Conservation (phyloP, 2,113 vertebrate genomes). For the Etheostoma spectabile region DNA sequence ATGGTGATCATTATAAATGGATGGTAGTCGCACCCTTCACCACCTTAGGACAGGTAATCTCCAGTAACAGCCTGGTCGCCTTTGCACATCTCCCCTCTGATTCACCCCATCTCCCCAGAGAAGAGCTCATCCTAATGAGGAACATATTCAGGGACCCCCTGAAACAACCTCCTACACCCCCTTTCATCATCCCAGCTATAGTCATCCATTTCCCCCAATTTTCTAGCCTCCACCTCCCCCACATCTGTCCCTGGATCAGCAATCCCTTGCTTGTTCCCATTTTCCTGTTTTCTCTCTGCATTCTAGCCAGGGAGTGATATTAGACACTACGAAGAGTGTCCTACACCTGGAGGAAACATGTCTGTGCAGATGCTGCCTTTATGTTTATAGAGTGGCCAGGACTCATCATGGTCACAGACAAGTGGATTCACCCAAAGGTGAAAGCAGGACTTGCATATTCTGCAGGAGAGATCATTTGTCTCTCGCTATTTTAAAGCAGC, state of each 20-base stretch:
- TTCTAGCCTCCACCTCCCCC: slow-evolving; percentile 49
- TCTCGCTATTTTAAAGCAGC: slow-evolving; percentile 29
- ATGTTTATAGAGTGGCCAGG: slow-evolving; percentile 60
- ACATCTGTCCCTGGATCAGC: slow-evolving; percentile 27
- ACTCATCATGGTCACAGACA: slow-evolving; percentile 50
- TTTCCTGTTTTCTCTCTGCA: slow-evolving; percentile 41
- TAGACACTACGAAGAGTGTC: slow-evolving; percentile 32
- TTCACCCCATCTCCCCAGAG: slow-evolving; percentile 23
- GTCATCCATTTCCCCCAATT: slow-evolving; percentile 44
- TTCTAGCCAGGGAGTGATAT: slow-evolving; percentile 73
- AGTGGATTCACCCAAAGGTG: slow-evolving; percentile 42
- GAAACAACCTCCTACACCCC: slow-evolving; percentile 30
- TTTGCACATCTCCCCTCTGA: slow-evolving; percentile 32
- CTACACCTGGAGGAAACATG: slow-evolving; percentile 56
- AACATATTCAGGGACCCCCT: slow-evolving; percentile 44
- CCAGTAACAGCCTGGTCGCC: slow-evolving; percentile 30
- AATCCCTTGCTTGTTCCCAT: slow-evolving; percentile 32
- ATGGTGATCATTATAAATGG: slow-evolving; percentile 60
- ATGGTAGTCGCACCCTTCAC: slow-evolving; percentile 19
- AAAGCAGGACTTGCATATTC: slow-evolving; percentile 39
- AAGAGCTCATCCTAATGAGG: slow-evolving; percentile 49
- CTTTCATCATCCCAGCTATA: slow-evolving; percentile 10
- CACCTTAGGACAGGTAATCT: slow-evolving; percentile 50
- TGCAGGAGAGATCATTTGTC: slow-evolving; percentile 46
- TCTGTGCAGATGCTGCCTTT: slow-evolving; percentile 48